These are phyloP conservation scores for Puntigrus tetrazona DNA, from an alignment of 2,113 vertebrate genomes.

Conservation along the genomic window DNA sequence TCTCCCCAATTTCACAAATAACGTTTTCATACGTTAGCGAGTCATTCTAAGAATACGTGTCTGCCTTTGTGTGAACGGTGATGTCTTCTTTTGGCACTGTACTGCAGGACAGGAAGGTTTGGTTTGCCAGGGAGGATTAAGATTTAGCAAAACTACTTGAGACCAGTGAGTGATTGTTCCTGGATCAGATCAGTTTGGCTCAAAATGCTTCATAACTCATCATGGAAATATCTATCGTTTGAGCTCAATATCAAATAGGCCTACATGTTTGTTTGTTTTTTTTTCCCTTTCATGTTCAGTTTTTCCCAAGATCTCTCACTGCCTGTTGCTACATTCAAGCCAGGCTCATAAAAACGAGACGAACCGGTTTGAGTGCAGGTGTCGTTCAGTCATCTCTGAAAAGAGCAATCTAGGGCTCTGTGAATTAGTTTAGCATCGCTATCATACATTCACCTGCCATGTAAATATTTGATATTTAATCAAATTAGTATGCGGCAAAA, in stretches of 20 bases:
- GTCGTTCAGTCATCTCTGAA: neutral
- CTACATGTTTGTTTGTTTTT: neutral
- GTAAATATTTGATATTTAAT: slow-evolving; percentile 21
- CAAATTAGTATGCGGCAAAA: neutral
- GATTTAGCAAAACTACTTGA: slow-evolving; percentile 1
- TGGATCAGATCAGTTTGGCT: neutral
- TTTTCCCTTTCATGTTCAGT: neutral
- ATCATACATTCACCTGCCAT: neutral
- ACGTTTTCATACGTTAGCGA: neutral
- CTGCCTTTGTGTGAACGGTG: neutral
- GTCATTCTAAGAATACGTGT: neutral
- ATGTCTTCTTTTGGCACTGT: neutral
- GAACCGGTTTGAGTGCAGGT: slow-evolving; percentile 6
- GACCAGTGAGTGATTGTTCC: neutral
- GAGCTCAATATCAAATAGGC: no score
- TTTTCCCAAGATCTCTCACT: neutral
- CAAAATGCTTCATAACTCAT: neutral
- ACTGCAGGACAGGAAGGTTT: neutral
- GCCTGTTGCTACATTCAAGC: neutral
- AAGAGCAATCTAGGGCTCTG: neutral
- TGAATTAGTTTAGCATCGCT: neutral
- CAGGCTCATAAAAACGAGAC: neutral
- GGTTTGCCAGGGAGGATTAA: neutral
- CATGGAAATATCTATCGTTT: neutral
- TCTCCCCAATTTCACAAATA: no score